Conservation (phyloP, 2,888 invertebrate genomes). For the Oeneis ivallda region DNA sequence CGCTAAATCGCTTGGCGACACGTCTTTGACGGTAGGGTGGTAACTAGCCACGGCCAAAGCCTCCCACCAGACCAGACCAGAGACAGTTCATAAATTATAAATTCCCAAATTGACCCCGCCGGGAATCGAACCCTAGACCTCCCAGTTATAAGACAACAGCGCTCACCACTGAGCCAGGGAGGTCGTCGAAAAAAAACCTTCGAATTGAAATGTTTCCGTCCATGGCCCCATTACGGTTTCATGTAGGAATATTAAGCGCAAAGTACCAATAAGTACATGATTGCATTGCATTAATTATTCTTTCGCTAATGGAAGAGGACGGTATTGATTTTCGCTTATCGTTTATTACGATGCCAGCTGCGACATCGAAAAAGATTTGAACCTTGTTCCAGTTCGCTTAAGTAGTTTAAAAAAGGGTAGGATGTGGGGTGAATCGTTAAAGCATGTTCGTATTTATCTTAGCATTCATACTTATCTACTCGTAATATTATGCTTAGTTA, state of each 20-base stretch:
- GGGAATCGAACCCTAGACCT: too few species aligned
- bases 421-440: background rate
- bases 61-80: too few species aligned
- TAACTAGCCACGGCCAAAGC: too few species aligned
- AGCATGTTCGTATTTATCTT: background rate
- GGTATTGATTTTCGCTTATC: constrained; percentile 72
- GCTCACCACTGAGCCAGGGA: too few species aligned
- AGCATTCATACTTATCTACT: background rate
- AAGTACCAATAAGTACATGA: constrained; percentile 44
- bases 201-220: constrained; percentile 7
- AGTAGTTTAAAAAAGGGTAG: constrained; percentile 33
- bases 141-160: too few species aligned
- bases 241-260: constrained; percentile 16
- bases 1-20: too few species aligned
- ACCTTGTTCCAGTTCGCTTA: constrained; percentile 49
- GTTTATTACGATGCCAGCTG: constrained; percentile 61
- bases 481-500: too few species aligned
- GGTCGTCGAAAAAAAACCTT: background rate
- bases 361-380: constrained; percentile 59
- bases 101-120: too few species aligned
- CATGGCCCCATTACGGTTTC: constrained; percentile 9
- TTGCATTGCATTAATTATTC: constrained; percentile 66
- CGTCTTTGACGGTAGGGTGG: too few species aligned
- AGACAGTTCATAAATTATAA: too few species aligned
- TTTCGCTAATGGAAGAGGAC: constrained; percentile 61